Evolutionary conservation across 2,888 invertebrate species (phyloP).

Genomic region (Crepidodera aurea): DNA sequence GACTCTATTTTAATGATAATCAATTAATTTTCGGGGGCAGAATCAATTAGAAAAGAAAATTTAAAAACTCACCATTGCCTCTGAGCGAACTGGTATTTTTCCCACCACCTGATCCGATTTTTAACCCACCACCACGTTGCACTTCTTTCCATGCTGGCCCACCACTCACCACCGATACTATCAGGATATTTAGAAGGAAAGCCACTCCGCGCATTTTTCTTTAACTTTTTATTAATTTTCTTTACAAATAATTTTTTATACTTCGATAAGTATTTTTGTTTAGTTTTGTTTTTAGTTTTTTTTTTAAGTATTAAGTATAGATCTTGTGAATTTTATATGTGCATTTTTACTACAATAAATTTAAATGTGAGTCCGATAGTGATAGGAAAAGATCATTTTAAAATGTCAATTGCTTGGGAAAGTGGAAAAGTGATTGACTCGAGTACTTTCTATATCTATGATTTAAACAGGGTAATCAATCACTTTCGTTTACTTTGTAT

Average conservation of each 20-base stretch:
- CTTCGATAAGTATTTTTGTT: constrained; percentile 1
- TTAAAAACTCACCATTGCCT: constrained; percentile 55
- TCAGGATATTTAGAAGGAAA: constrained; percentile 55
- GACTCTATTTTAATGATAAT: too few species aligned
- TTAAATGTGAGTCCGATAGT: background rate
- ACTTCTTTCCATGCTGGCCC: constrained; percentile 60
- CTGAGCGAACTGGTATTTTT: constrained; percentile 54
- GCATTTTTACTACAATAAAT: background rate
- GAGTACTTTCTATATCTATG: too few species aligned
- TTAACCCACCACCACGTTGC: constrained; percentile 58
- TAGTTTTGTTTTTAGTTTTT: constrained; percentile 9
- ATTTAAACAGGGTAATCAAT: too few species aligned
- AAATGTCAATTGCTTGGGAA: too few species aligned
- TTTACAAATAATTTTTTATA: background rate
- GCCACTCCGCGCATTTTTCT: constrained; percentile 54
- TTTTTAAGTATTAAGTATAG: background rate
- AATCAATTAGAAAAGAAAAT: too few species aligned
- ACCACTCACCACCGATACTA: constrained; percentile 59
- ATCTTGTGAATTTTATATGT: background rate
- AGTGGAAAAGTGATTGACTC: too few species aligned
- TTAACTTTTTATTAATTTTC: background rate
- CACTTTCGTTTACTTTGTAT: too few species aligned
- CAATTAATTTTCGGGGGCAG: too few species aligned
- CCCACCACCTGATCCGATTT: constrained; percentile 53
- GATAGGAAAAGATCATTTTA: too few species aligned